Evolutionary conservation across 1,140 invertebrate species (phyloP).

Genomic region (Drosophila arizonae): DNA sequence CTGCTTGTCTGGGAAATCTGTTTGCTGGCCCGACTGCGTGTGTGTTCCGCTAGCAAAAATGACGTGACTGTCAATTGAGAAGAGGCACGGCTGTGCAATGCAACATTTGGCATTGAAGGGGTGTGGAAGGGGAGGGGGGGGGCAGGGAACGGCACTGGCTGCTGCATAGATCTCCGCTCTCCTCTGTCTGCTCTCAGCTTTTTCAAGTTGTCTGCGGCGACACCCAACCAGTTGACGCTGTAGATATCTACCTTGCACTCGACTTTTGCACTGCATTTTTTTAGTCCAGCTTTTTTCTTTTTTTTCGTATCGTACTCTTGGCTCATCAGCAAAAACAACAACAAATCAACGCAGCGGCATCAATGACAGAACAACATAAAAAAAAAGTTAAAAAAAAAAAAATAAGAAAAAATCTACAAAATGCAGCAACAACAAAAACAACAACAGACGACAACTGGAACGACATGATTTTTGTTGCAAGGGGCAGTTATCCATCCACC

Average conservation of each 20-base stretch:
- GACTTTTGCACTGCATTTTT: conserved; percentile 65
- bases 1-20: conserved; percentile 76
- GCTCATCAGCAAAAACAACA: conserved; percentile 69
- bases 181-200: conserved; percentile 35
- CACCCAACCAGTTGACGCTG: conserved; percentile 49
- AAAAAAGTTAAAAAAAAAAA: conserved; percentile 42
- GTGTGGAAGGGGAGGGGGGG: neutral
- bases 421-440: conserved; percentile 37
- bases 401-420: conserved; percentile 7
- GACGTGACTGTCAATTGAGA: conserved; percentile 71
- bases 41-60: conserved; percentile 76
- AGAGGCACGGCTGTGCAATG: conserved; percentile 13
- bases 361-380: conserved; percentile 63
- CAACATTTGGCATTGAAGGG: conserved; percentile 1
- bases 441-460: conserved; percentile 21
- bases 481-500: conserved; percentile 14
- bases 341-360: conserved; percentile 59
- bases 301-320: conserved; percentile 19
- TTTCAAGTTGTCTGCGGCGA: conserved; percentile 72
- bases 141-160: neutral
- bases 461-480: conserved; percentile 44
- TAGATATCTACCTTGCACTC: conserved; percentile 35
- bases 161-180: neutral
- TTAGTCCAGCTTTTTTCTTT: conserved; percentile 5
- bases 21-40: conserved; percentile 54